Evolutionary conservation across 2,888 invertebrate genomes (phyloP).

Genomic region (Eupithecia vulgata): DNA sequence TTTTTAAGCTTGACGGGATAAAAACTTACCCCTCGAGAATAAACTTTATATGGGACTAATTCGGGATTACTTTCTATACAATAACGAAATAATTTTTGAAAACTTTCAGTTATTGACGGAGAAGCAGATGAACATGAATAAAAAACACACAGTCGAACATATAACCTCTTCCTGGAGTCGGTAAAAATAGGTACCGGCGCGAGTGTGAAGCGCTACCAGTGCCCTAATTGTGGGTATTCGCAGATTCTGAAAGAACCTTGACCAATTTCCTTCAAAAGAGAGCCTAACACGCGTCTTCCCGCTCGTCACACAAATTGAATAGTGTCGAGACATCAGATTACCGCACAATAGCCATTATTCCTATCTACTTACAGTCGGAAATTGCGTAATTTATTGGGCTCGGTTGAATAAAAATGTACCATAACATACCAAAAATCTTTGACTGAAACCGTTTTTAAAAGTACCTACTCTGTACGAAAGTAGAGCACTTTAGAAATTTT

Average conservation of each 20-base stretch:
- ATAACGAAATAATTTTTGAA: too few species aligned
- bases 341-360: conserved; percentile 26
- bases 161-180: too few species aligned
- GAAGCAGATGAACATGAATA: too few species aligned
- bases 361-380: conserved; percentile 19
- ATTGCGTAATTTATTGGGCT: conserved; percentile 19
- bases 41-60: too few species aligned
- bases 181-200: not conserved
- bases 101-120: too few species aligned
- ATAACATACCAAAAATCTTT: not conserved
- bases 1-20: too few species aligned
- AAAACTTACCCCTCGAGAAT: too few species aligned
- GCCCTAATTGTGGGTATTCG: not conserved
- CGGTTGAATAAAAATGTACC: not conserved
- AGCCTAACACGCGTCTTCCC: not conserved
- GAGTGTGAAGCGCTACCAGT: not conserved
- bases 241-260: not conserved
- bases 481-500: too few species aligned
- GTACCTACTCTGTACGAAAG: not conserved
- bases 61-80: too few species aligned
- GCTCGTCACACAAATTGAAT: conserved; percentile 24
- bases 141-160: too few species aligned
- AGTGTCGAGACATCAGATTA: conserved; percentile 27
- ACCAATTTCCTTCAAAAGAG: not conserved
- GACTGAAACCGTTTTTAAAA: not conserved